Base-by-base conservation (phyloP, 2,113 vertebrate genomes). In the Hypanus sabinus region DNA sequence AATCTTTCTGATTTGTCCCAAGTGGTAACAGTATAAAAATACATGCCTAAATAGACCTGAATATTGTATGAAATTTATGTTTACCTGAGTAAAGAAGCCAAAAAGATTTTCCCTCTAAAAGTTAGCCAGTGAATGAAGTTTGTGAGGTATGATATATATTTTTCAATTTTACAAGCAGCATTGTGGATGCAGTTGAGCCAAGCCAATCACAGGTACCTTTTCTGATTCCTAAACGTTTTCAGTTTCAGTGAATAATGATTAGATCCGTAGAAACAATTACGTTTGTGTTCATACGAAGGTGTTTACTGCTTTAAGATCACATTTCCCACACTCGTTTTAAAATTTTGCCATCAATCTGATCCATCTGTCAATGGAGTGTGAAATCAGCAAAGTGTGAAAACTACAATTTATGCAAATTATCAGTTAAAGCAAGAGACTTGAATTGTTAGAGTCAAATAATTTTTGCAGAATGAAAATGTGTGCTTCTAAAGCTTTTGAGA, bases 151-250 rank as follows among this genome's bases (percentile, higher is more conserved):
- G 20, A 77, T 77, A 94, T 87, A 95, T 71, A 96, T 77, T 95
- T 94, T 95, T 83, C 93, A 94, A 65, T 94, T 70, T 95, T 94
- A 22, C 95, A 95, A 94, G 94, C 96, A 97, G 97, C 96, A 97
- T 95, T 95, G 96, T 96, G 96, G 97, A 97, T 94, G 96, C 95
- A 88, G 96, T 96, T 94, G 96, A 96, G 76, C 95, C 96, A 95
- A 96, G 79, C 95, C 96, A 95, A 96, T 97, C 94, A 93, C 95
- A 24, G 96, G 96, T 97, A 95, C 11, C 30, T 62, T 87, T 36
- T 90, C 22, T 73, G 27, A 46, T 46, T 55, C 24, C 46, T 38
- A 38, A 73, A 38, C 36, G 65, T 55, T 55, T 65, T 73, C 33
- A 55, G 46, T 36, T 5, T 36, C 62, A 46, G 3, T 92, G 38